Evolutionary conservation across 2,113 vertebrate species (phyloP), one percentile per base, ranked within the genome.

Genomic region (Leucosticte australis): DNA sequence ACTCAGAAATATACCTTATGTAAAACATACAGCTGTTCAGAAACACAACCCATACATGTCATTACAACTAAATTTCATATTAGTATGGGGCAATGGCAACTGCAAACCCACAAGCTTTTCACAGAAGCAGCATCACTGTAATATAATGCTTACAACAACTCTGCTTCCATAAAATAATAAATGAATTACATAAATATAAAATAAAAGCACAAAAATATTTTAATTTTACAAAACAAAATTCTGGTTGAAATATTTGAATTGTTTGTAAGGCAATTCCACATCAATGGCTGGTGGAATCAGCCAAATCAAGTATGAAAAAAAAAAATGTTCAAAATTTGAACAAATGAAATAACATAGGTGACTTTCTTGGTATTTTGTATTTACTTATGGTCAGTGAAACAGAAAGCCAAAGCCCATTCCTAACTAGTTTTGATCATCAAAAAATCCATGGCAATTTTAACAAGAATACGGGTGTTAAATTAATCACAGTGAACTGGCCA

Each of bases 401-500:
- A 70, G 63, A 93, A 95, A 96, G 42, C 14, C 26, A 50, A 80
- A 24, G 73, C 52, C 87, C 57, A 79, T 63, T 89, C 42, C 62
- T 92, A 96, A 91, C 39, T 49, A 67, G 20, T 90, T 90, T 27
- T 87, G 71, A 94, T 94, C 53, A 83, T 89, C 95, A 91, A 92
- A 94, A 92, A 76, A 93, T 94, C 91, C 84, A 90, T 82, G 83
- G 62, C 76, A 94, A 96, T 92, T 91, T 95, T 79, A 94, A 87
- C 90, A 97, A 93, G 84, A 94, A 74, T 84, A 89, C 0, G 7
- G 47, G 91, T 95, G 95, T 91, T 95, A 95, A 95, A 95, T 93
- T 96, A 97, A 97, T 95, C 91, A 95, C 65, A 88, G 68, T 59
- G 86, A 91, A 69, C 86, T 95, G 89, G 93, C 82, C 62, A 76